These are phyloP conservation scores for Apostichopus parvimensis DNA, from an alignment of 35 echinoderm and acorn worm genomes.

Conservation along the genomic window DNA sequence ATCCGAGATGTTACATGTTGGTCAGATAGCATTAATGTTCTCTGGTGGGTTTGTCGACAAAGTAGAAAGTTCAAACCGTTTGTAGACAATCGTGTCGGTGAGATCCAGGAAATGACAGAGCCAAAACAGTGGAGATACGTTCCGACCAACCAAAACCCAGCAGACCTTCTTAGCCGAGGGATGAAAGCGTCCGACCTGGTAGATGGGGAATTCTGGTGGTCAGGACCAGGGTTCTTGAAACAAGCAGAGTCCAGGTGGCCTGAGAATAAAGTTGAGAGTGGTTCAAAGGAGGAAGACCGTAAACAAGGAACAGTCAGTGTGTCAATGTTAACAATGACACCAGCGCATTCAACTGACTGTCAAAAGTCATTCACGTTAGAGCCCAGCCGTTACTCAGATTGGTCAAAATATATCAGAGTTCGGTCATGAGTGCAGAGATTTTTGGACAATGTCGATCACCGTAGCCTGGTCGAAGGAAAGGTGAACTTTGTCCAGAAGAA, in stretches of 20 bases:
- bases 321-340: background rate
- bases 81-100: background rate
- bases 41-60: background rate
- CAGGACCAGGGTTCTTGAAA: too few relatives aligned
- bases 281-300: too few relatives aligned
- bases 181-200: too few relatives aligned
- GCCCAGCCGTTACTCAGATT: constrained; percentile 10
- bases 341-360: background rate
- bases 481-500: constrained; percentile 11
- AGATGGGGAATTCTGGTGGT: too few relatives aligned
- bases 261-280: too few relatives aligned
- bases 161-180: background rate
- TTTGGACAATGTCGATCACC: background rate
- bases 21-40: background rate
- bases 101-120: background rate
- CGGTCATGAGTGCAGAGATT: constrained; percentile 42
- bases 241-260: too few relatives aligned
- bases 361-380: background rate
- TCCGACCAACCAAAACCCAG: constrained; percentile 42
- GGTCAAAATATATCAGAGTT: background rate
- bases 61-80: background rate
- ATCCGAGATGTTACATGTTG: background rate
- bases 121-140: constrained; percentile 50
- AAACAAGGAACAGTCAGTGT: too few relatives aligned
- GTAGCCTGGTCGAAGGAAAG: background rate